These are phyloP conservation scores for Hesperophylax magnus DNA, from an alignment of 1,140 invertebrate genomes.

Conservation along the genomic window DNA sequence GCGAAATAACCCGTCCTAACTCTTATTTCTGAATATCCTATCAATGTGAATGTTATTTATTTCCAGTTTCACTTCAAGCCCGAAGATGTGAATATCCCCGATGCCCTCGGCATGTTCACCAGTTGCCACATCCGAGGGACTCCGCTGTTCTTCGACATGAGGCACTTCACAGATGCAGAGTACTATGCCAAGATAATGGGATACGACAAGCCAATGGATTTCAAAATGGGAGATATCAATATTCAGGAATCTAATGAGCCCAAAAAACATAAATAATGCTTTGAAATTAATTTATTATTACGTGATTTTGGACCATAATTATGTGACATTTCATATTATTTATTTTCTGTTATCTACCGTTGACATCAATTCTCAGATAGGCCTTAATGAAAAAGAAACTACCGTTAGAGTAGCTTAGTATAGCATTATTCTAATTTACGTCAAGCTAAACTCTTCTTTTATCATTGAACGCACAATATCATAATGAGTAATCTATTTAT, in stretches of 20 bases:
- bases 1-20: no score
- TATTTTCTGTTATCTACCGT: no score
- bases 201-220: constrained; percentile 91
- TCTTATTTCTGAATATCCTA: no score
- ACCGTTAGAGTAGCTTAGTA: no score
- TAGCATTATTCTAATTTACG: not conserved
- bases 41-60: constrained; percentile 28
- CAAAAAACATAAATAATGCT: not conserved
- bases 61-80: constrained; percentile 81
- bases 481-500: no score
- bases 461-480: no score
- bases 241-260: constrained; percentile 1
- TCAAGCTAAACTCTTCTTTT: no score
- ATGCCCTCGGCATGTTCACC: constrained; percentile 87
- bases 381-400: no score
- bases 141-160: constrained; percentile 83
- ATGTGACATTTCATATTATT: no score
- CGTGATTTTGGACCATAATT: no score
- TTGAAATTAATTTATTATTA: no score
- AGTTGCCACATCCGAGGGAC: constrained; percentile 79
- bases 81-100: constrained; percentile 84
- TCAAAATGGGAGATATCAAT: constrained; percentile 70
- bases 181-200: constrained; percentile 91
- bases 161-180: constrained; percentile 76
- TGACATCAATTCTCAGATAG: no score